Conservation (phyloP, 2,113 vertebrate species). For the Sclerurus mexicanus region DNA sequence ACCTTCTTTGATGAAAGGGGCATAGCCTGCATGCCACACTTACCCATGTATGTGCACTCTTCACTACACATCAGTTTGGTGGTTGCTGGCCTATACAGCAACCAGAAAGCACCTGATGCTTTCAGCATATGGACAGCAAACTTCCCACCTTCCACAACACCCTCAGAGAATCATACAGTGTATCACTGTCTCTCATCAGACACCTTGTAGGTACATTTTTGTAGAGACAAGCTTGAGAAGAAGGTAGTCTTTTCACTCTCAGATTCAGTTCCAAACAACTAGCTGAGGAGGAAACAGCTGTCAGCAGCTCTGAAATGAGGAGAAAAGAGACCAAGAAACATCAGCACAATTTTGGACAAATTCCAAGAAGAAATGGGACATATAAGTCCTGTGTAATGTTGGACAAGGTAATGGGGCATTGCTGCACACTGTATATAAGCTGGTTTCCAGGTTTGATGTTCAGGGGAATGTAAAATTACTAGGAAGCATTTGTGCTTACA, state of each 20-base stretch:
- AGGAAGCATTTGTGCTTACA: not conserved
- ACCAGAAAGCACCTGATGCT: not conserved
- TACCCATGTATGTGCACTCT: not conserved
- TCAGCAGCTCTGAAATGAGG: not conserved
- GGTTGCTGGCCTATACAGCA: not conserved
- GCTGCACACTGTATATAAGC: not conserved
- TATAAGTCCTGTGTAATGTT: not conserved
- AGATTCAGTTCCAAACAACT: not conserved
- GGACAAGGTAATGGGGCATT: not conserved
- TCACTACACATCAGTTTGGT: not conserved
- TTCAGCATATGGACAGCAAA: not conserved
- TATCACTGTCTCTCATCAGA: not conserved
- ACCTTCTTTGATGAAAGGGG: not conserved
- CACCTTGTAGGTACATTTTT: not conserved
- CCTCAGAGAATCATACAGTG: not conserved
- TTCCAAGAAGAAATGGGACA: not conserved
- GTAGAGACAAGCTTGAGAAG: not conserved
- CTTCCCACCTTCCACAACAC: not conserved
- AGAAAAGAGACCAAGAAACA: not conserved
- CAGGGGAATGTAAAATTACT: not conserved
- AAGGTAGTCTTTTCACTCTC: not conserved
- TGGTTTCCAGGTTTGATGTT: not conserved
- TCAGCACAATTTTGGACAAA: not conserved
- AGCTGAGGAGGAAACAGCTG: conserved; percentile 1
- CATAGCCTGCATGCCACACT: not conserved